phyloP scores from a whole-genome alignment of 2,113 vertebrate species.

The Bubo scandiacus region DNA sequence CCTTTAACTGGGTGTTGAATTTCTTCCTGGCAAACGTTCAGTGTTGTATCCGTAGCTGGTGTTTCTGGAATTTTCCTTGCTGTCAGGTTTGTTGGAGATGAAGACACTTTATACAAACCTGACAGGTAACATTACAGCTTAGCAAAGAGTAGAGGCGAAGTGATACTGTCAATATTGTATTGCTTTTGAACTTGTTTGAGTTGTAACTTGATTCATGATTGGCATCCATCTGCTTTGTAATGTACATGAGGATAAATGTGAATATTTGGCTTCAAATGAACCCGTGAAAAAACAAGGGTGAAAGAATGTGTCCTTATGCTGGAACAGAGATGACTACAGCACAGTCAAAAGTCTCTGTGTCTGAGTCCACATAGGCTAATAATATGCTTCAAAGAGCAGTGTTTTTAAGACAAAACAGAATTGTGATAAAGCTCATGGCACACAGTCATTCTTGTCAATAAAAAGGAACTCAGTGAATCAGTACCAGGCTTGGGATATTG shows the following conservation, averaged over 20 bases:
- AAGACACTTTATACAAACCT: not conserved
- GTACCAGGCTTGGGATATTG: not conserved
- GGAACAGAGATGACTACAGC: not conserved
- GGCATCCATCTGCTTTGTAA: not conserved
- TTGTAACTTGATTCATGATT: not conserved
- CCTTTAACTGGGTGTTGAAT: not conserved
- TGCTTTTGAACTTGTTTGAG: not conserved
- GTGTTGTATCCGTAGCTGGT: not conserved
- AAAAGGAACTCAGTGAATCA: not conserved
- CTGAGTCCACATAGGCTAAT: not conserved
- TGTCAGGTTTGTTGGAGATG: not conserved
- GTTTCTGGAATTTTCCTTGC: not conserved
- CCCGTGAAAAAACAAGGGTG: accelerated
- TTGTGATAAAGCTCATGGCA: not conserved
- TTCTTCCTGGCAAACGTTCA: not conserved
- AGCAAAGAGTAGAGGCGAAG: not conserved
- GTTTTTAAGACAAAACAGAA: not conserved
- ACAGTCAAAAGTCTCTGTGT: not conserved
- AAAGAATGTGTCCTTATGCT: not conserved
- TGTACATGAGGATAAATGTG: not conserved
- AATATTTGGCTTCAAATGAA: not conserved
- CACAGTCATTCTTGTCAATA: not conserved
- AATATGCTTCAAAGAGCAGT: not conserved
- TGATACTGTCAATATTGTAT: not conserved
- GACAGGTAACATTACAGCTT: not conserved